Conservation (phyloP, 2,113 vertebrate species). For the Ariopsis seemanni region DNA sequence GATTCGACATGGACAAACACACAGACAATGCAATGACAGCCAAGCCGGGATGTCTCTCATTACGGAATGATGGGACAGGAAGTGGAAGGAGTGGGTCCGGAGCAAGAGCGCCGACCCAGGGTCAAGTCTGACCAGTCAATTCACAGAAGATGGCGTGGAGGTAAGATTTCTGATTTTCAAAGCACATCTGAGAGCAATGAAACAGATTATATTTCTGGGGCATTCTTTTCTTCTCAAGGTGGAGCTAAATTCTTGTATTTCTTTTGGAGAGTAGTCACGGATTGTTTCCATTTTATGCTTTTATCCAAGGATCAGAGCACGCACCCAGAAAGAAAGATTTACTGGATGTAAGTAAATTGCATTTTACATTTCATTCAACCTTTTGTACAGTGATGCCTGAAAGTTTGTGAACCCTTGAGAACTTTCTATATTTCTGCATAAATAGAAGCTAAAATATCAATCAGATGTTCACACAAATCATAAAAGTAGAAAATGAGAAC, state of each 20-base stretch:
- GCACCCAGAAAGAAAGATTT: background rate
- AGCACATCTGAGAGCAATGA: slow-evolving; percentile 26
- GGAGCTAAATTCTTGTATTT: background rate
- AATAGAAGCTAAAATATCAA: too few relatives aligned
- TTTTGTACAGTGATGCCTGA: background rate
- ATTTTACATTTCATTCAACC: background rate
- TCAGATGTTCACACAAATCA: too few relatives aligned
- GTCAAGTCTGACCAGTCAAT: slow-evolving; percentile 42
- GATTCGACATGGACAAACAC: slow-evolving; percentile 48
- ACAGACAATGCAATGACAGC: slow-evolving; percentile 68
- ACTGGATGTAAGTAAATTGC: background rate
- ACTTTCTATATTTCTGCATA: too few relatives aligned
- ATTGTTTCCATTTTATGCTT: background rate
- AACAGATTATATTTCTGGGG: slow-evolving; percentile 33
- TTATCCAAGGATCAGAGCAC: background rate
- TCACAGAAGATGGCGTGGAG: slow-evolving; percentile 63
- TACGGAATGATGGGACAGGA: slow-evolving; percentile 50
- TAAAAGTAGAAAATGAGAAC: too few relatives aligned
- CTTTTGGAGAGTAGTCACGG: background rate
- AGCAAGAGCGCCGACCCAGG: slow-evolving; percentile 31
- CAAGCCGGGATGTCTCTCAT: slow-evolving; percentile 70
- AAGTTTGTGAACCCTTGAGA: too few relatives aligned
- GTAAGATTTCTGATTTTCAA: slow-evolving; percentile 53
- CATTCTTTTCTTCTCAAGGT: slow-evolving; percentile 34
- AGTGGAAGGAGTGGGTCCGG: slow-evolving; percentile 54